Evolutionary conservation across 2,113 vertebrate genomes (phyloP).

Genomic region (Leiothrix lutea): DNA sequence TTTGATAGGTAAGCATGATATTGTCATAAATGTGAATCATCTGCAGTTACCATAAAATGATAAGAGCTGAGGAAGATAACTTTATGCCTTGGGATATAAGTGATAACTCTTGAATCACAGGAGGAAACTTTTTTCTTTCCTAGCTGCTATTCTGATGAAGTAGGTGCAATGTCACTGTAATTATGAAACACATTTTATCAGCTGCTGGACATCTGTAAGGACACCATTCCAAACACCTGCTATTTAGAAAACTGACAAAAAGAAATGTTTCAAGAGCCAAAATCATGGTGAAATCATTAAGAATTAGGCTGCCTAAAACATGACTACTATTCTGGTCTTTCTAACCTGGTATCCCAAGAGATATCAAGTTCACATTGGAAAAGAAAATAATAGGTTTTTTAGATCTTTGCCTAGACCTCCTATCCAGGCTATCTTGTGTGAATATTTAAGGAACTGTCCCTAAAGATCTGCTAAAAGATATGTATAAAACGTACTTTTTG

Average conservation of each 20-base stretch:
- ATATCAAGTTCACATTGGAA: not conserved
- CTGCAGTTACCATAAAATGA: not conserved
- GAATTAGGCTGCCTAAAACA: not conserved
- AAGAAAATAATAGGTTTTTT: not conserved
- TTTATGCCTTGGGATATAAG: not conserved
- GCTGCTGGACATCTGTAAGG: not conserved
- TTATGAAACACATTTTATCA: not conserved
- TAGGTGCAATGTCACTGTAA: not conserved
- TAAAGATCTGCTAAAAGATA: not conserved
- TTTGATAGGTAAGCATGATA: not conserved
- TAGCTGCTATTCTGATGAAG: not conserved
- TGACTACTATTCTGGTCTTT: not conserved
- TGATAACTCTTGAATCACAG: not conserved
- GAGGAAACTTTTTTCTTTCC: not conserved
- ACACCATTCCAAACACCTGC: not conserved
- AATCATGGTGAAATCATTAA: not conserved
- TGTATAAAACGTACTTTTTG: not conserved
- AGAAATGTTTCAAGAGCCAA: rapidly evolving
- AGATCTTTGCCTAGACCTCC: not conserved
- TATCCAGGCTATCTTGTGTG: not conserved
- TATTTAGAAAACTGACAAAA: not conserved
- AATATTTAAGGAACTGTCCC: not conserved
- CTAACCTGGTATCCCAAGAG: not conserved
- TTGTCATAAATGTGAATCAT: not conserved
- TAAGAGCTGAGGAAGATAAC: not conserved